Conservation (phyloP, 2,888 invertebrate genomes). For the Cosmopolites sordidus region DNA sequence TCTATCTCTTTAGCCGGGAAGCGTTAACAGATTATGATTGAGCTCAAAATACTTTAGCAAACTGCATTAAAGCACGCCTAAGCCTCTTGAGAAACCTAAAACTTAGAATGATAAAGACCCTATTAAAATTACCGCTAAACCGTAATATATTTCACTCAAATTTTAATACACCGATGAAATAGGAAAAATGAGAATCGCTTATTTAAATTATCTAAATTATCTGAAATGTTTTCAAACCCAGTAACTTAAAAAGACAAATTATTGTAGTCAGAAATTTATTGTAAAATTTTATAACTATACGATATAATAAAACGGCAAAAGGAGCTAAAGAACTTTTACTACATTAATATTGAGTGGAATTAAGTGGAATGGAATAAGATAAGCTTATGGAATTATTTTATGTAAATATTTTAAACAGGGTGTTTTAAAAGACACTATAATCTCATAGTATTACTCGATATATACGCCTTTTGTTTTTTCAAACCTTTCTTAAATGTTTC, state of each 20-base stretch:
- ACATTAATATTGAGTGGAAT: too few species aligned
- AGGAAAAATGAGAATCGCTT: background rate
- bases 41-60: slow-evolving; percentile 12
- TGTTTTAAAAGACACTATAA: too few species aligned
- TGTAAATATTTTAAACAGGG: too few species aligned
- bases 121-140: slow-evolving; percentile 3
- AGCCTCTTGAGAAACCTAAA: slow-evolving; percentile 8
- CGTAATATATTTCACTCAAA: slow-evolving; percentile 1
- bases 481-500: too few species aligned
- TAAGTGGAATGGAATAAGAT: too few species aligned
- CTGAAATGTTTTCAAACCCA: slow-evolving; percentile 1
- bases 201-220: background rate
- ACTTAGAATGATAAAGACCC: slow-evolving; percentile 6
- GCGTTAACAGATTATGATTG: slow-evolving; percentile 15
- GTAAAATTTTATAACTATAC: too few species aligned
- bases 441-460: too few species aligned
- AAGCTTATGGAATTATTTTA: too few species aligned
- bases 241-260: background rate
- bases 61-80: slow-evolving; percentile 6
- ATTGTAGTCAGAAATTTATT: background rate
- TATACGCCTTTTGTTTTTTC: too few species aligned
- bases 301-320: too few species aligned
- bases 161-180: slow-evolving; percentile 1
- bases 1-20: slow-evolving; percentile 8
- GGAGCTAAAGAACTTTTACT: too few species aligned